Percentiles rank a stretch among this genome's conserved stretches.
phyloP scores from a whole-genome alignment of 2,888 invertebrate genomes.

The Zygaena filipendulae region DNA sequence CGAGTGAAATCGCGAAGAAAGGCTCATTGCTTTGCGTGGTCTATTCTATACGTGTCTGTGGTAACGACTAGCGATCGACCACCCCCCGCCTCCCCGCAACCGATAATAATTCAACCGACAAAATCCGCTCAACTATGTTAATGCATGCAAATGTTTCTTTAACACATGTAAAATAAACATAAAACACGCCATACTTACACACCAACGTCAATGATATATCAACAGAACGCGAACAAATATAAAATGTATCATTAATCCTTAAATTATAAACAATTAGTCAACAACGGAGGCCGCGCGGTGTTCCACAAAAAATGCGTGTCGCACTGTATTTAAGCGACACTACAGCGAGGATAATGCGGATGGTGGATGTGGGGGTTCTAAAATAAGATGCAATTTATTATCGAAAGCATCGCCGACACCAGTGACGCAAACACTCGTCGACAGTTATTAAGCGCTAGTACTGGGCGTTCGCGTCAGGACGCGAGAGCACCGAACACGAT shows the following conservation, averaged over 20 bases:
- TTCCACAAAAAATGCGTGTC: slow-evolving; percentile 42
- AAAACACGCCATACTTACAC: slow-evolving; percentile 15
- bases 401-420: slow-evolving; percentile 47
- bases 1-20: too few relatives aligned
- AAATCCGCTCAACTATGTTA: too few relatives aligned
- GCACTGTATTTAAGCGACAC: slow-evolving; percentile 45
- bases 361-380: slow-evolving; percentile 59
- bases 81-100: too few relatives aligned
- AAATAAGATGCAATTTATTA: slow-evolving; percentile 64
- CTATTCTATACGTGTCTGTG: too few relatives aligned
- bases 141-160: too few relatives aligned
- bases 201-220: slow-evolving; percentile 17
- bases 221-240: too few relatives aligned
- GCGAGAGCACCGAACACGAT: slow-evolving; percentile 29
- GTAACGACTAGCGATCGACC: too few relatives aligned
- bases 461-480: slow-evolving; percentile 38
- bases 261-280: slow-evolving; percentile 37
- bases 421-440: slow-evolving; percentile 60
- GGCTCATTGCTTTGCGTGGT: too few relatives aligned
- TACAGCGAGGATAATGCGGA: slow-evolving; percentile 37
- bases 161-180: slow-evolving; percentile 2
- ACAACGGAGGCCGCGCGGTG: slow-evolving; percentile 41
- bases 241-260: slow-evolving; percentile 28
- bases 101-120: too few relatives aligned
- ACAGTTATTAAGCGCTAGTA: slow-evolving; percentile 63